Conservation (phyloP, 2,113 vertebrate species). For the Chionis minor region DNA sequence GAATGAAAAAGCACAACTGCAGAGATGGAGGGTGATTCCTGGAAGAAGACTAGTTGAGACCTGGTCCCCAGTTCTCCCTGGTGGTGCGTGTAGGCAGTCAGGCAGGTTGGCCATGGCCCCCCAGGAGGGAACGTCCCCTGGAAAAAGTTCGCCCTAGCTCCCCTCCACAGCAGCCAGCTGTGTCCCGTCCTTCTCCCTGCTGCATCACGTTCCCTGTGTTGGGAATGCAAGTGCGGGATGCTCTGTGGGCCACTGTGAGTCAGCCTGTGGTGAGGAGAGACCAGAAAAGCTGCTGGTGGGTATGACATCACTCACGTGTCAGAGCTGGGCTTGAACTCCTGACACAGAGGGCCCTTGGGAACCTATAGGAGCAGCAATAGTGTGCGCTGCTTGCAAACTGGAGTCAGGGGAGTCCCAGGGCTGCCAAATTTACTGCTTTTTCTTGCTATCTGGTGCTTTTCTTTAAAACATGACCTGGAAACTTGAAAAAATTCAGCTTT, state of each 20-base stretch:
- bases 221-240: background rate
- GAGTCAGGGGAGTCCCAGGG: background rate
- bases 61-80: fast-evolving
- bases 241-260: background rate
- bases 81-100: background rate
- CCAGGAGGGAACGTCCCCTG: background rate
- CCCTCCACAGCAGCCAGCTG: background rate
- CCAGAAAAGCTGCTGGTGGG: background rate
- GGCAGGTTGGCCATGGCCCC: background rate
- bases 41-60: background rate
- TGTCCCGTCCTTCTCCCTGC: background rate
- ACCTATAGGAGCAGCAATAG: background rate
- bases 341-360: background rate
- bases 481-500: background rate
- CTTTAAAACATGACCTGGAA: background rate
- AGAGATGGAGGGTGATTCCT: background rate
- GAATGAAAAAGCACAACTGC: background rate
- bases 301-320: background rate
- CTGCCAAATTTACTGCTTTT: background rate
- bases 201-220: fast-evolving
- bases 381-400: background rate
- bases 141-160: no score
- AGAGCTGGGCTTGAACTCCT: background rate
- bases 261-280: background rate
- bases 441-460: background rate